These are phyloP conservation scores for Athene cunicularia DNA, from an alignment of 2,113 vertebrate genomes.

Conservation along the genomic window DNA sequence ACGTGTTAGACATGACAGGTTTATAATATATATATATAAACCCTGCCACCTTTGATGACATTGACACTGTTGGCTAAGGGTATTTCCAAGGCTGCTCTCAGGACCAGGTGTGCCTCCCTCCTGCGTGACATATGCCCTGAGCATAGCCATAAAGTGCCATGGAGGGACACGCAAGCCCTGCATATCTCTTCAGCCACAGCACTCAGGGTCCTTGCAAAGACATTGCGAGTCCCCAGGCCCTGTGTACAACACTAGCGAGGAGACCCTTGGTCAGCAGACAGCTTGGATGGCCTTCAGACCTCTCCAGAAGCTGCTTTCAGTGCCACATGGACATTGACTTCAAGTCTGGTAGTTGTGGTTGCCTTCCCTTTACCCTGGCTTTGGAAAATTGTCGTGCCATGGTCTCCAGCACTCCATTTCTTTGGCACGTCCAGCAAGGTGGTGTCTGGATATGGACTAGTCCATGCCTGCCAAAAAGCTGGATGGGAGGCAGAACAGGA, in stretches of 20 bases:
- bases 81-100: neutral
- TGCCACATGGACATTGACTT: rapidly evolving
- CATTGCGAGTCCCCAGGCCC: rapidly evolving
- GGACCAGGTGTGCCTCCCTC: neutral
- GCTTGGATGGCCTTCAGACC: neutral
- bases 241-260: neutral
- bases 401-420: neutral
- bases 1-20: neutral
- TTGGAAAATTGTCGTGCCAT: neutral
- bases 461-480: neutral
- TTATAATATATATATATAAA: neutral
- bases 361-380: neutral
- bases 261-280: neutral
- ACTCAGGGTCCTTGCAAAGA: neutral
- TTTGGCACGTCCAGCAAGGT: neutral
- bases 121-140: neutral
- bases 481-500: neutral
- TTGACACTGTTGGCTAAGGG: neutral
- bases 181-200: neutral
- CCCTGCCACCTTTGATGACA: neutral
- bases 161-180: neutral
- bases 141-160: neutral
- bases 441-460: neutral
- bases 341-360: neutral
- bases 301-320: neutral